Evolutionary conservation across 2,888 invertebrate genomes (phyloP), one percentile per base, ranked within the genome.

Genomic region (Hemithea aestivaria): DNA sequence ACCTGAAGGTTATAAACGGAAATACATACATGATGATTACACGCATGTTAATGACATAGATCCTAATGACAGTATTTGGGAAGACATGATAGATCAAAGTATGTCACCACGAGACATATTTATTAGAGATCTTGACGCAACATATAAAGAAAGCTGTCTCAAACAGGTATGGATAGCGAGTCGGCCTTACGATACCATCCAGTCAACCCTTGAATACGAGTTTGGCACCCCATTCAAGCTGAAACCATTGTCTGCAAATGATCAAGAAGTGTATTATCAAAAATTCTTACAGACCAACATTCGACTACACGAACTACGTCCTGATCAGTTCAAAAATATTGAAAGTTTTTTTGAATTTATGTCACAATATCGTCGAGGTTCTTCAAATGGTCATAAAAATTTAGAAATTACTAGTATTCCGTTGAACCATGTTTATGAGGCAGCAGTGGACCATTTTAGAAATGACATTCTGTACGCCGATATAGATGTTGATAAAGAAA

Each of bases 131-230:
- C n/a, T n/a, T n/a, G n/a, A n/a, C n/a, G n/a, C n/a, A n/a, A n/a
- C n/a, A n/a, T n/a, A n/a, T n/a, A n/a, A n/a, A n/a, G n/a, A n/a
- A n/a, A n/a, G n/a, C n/a, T n/a, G n/a, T n/a, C n/a, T n/a, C n/a
- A 27, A 9, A 6, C 27, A 34, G 22, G 10, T 34, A 12, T 27
- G 34, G 34, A 34, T 34, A 7, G 10, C 34, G n/a, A 34, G 34
- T 16, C 11, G 34, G 2, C 34, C 27, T 8, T 27, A 34, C 8
- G 27, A 34, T 26, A 3, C 12, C 2, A 34, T 34, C 1, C 21
- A 11, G 7, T 8, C 9, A 20, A 10, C 20, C 0, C 20, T 34
- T 22, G 27, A 27, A 34, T 2, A 22, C 10, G 21, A 27, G 9
- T 34, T 34, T 6, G 21, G 7, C 6, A 2, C 2, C 12, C 3